phyloP scores from a whole-genome alignment of 2,113 vertebrate species.

The Pangasianodon hypophthalmus region DNA sequence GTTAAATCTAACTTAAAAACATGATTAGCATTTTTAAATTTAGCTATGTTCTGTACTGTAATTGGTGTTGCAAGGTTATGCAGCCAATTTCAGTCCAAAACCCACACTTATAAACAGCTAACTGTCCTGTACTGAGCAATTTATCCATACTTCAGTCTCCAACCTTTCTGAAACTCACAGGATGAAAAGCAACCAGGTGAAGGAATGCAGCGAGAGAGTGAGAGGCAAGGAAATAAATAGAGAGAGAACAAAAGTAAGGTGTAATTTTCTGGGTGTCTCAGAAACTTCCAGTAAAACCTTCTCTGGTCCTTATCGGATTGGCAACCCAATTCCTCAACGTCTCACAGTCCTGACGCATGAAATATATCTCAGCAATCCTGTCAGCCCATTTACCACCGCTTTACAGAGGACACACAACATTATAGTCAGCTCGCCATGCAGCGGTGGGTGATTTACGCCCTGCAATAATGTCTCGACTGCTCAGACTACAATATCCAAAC shows the following conservation, averaged over 20 bases:
- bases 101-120: too few species aligned
- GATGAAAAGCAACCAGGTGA: background rate
- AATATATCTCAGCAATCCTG: constrained; percentile 65
- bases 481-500: constrained; percentile 39
- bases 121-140: background rate
- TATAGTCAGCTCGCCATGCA: constrained; percentile 35
- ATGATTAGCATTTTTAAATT: constrained; percentile 74
- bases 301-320: constrained; percentile 69
- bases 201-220: constrained; percentile 11
- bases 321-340: constrained; percentile 70
- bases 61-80: constrained; percentile 44
- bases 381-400: constrained; percentile 55
- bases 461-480: constrained; percentile 25
- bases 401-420: constrained; percentile 52
- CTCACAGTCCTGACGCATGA: constrained; percentile 58
- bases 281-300: constrained; percentile 66
- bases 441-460: constrained; percentile 49
- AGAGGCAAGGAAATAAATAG: constrained; percentile 10
- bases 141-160: background rate
- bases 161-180: background rate
- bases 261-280: constrained; percentile 68
- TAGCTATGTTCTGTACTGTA: constrained; percentile 64
- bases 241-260: constrained; percentile 48
- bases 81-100: background rate
- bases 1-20: constrained; percentile 62